These are phyloP conservation scores for Labia minor DNA, from an alignment of 2,888 invertebrate species.

Conservation along the genomic window DNA sequence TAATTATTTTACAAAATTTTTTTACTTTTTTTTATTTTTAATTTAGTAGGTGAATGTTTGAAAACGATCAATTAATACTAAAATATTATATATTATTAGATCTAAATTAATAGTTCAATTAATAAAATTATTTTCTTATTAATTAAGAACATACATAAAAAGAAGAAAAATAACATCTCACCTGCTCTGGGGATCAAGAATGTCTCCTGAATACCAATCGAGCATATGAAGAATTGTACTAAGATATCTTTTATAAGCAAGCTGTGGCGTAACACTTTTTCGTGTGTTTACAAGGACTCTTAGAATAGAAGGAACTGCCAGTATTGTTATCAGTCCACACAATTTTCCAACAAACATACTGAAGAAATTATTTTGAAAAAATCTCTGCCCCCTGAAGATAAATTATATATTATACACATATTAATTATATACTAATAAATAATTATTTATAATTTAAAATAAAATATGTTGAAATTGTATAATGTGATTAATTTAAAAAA, in stretches of 20 bases:
- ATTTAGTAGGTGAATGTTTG: too few species aligned
- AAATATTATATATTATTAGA: neutral
- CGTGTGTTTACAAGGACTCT: constrained; percentile 58
- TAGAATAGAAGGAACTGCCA: constrained; percentile 64
- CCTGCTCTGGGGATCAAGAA: constrained; percentile 47
- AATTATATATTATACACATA: too few species aligned
- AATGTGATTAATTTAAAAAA: neutral
- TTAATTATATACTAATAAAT: neutral
- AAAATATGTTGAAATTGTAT: neutral
- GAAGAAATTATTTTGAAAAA: constrained; percentile 59
- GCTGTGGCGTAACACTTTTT: constrained; percentile 51
- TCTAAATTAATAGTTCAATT: too few species aligned
- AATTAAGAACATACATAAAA: too few species aligned
- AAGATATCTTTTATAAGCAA: constrained; percentile 66
- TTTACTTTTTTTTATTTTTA: too few species aligned
- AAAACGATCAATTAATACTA: neutral
- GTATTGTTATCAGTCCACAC: constrained; percentile 59
- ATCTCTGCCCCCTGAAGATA: constrained; percentile 67
- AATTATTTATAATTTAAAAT: neutral
- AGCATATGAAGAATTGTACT: constrained; percentile 65
- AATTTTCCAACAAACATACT: constrained; percentile 61
- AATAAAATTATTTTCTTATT: too few species aligned
- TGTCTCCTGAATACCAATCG: constrained; percentile 65
- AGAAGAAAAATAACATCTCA: constrained; percentile 23
- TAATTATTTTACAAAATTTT: too few species aligned